Evolutionary conservation across 2,888 invertebrate species (phyloP).

Genomic region (Hermodice carunculata): DNA sequence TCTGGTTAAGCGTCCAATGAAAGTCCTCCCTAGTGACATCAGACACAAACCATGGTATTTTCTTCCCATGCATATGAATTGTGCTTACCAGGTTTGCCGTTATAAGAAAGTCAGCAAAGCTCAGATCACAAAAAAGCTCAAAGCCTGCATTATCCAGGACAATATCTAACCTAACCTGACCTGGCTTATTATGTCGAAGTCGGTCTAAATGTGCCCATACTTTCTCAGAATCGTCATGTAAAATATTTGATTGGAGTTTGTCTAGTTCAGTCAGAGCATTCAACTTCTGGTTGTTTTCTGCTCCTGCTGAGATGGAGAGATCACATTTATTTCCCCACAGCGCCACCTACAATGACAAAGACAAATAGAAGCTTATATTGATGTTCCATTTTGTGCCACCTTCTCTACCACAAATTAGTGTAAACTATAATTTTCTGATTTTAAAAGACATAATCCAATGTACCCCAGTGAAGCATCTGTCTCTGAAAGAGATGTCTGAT

Average conservation of each 20-base stretch:
- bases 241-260: conserved; percentile 74
- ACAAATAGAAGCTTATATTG: too few species aligned
- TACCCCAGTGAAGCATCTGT: too few species aligned
- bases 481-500: too few species aligned
- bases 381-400: too few species aligned
- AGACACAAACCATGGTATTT: conserved; percentile 95
- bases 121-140: conserved; percentile 90
- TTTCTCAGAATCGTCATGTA: conserved; percentile 75
- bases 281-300: conserved; percentile 73
- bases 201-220: conserved; percentile 72
- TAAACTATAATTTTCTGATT: too few species aligned
- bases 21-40: conserved; percentile 87
- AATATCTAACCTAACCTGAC: conserved; percentile 54
- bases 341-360: conserved; percentile 71
- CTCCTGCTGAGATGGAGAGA: conserved; percentile 85
- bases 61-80: conserved; percentile 87
- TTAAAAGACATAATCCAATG: too few species aligned
- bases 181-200: conserved; percentile 26
- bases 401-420: too few species aligned
- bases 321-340: conserved; percentile 98
- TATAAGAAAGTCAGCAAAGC: conserved; percentile 85
- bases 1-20: conserved; percentile 75
- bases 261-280: conserved; percentile 75
- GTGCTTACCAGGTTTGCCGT: conserved; percentile 74
- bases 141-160: conserved; percentile 95